Conservation (phyloP, 2,113 vertebrate species). For the human region GRCh38 chr6:1471501-1472000, state of each 20-base stretch:
- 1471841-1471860: too few relatives aligned
- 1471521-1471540: too few relatives aligned
- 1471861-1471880: background rate
- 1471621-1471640: background rate
- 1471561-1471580: too few relatives aligned
- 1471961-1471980: background rate
- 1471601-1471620: background rate
- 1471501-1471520: too few relatives aligned
- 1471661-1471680: background rate
- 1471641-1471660: background rate
- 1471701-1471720: background rate
- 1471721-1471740: background rate
- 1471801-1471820: too few relatives aligned
- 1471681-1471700: too few relatives aligned
- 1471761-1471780: background rate
- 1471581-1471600: too few relatives aligned
- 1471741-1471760: background rate
- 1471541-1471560: too few relatives aligned
- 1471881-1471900: background rate
- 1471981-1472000: background rate
- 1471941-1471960: background rate
- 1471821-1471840: background rate
- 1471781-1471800: background rate
- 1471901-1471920: fast-evolving
- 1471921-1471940: background rate